A percentile compares a stretch with the other conserved stretches of the same genome.
These are phyloP conservation scores for Aphaenogaster floridana DNA, from an alignment of 1,140 invertebrate genomes.

Conservation along the genomic window DNA sequence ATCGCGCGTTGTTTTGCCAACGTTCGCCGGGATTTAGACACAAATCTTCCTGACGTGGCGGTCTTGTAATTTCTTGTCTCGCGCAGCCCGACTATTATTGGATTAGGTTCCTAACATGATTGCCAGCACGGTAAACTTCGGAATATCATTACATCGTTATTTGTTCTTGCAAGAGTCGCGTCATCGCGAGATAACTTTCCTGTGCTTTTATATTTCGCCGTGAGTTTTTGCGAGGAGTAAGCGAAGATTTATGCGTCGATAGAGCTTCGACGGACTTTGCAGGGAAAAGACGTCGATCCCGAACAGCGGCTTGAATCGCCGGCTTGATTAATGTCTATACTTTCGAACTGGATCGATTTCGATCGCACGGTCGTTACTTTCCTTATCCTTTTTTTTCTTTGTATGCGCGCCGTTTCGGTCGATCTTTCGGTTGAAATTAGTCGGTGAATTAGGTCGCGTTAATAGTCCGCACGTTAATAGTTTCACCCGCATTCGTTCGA, in stretches of 20 bases:
- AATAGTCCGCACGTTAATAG: slow-evolving; percentile 53
- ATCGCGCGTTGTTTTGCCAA: slow-evolving; percentile 58
- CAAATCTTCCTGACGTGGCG: slow-evolving; percentile 62
- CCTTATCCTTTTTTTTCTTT: not conserved
- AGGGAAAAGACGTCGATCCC: slow-evolving; percentile 16
- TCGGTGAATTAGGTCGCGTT: slow-evolving; percentile 49
- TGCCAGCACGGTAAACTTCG: slow-evolving; percentile 60
- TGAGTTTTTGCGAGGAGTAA: slow-evolving; percentile 26
- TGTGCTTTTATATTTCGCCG: slow-evolving; percentile 19
- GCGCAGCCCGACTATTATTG: slow-evolving; percentile 55
- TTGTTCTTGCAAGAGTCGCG: slow-evolving; percentile 32
- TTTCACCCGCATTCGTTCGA: not conserved
- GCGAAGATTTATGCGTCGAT: slow-evolving; percentile 59
- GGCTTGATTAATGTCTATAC: slow-evolving; percentile 39
- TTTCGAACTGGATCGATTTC: slow-evolving; percentile 26
- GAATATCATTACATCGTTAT: slow-evolving; percentile 60
- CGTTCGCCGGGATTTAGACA: slow-evolving; percentile 60
- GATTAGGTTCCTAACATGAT: slow-evolving; percentile 64
- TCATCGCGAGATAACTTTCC: slow-evolving; percentile 47
- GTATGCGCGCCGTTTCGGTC: not conserved
- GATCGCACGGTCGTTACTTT: slow-evolving; percentile 31
- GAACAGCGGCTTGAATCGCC: not conserved
- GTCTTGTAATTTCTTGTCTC: slow-evolving; percentile 64
- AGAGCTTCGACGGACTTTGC: slow-evolving; percentile 12
- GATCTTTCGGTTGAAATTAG: slow-evolving; percentile 22